Conservation (phyloP, 2,888 invertebrate species). For the Aporophyla nigra region DNA sequence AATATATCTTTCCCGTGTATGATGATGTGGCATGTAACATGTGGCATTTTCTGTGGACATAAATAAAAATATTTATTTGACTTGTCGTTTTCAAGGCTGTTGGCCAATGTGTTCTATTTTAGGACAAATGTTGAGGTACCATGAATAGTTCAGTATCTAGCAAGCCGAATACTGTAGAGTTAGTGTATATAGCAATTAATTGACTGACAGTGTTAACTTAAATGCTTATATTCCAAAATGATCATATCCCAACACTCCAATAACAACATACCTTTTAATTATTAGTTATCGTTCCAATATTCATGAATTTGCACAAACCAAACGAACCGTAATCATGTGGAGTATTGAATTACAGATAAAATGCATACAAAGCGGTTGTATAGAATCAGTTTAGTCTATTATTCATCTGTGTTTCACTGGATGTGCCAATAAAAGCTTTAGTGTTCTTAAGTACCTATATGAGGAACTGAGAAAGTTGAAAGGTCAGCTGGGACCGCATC, state of each 20-base stretch:
- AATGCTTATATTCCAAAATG: neutral
- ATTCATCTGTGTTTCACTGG: slow-evolving; percentile 34
- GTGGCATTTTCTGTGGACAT: neutral
- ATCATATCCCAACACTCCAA: neutral
- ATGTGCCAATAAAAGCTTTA: slow-evolving; percentile 59
- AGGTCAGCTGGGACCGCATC: slow-evolving; percentile 56
- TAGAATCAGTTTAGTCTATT: slow-evolving; percentile 37
- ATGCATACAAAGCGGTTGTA: slow-evolving; percentile 7
- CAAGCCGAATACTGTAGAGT: neutral
- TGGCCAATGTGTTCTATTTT: neutral
- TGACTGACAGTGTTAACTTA: neutral
- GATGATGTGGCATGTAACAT: neutral
- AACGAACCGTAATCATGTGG: slow-evolving; percentile 13
- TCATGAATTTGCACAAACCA: slow-evolving; percentile 17
- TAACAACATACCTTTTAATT: neutral
- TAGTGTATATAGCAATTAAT: neutral
- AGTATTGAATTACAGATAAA: slow-evolving; percentile 33
- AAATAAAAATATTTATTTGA: slow-evolving; percentile 14
- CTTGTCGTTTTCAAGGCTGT: slow-evolving; percentile 1
- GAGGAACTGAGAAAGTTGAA: slow-evolving; percentile 61
- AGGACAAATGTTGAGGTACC: neutral
- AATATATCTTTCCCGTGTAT: slow-evolving; percentile 13
- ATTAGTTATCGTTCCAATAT: slow-evolving; percentile 24
- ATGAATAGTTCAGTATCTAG: neutral
- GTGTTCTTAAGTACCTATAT: slow-evolving; percentile 54